These are phyloP conservation scores for Malaclemys terrapin DNA, from an alignment of 2,113 vertebrate species.

Conservation along the genomic window DNA sequence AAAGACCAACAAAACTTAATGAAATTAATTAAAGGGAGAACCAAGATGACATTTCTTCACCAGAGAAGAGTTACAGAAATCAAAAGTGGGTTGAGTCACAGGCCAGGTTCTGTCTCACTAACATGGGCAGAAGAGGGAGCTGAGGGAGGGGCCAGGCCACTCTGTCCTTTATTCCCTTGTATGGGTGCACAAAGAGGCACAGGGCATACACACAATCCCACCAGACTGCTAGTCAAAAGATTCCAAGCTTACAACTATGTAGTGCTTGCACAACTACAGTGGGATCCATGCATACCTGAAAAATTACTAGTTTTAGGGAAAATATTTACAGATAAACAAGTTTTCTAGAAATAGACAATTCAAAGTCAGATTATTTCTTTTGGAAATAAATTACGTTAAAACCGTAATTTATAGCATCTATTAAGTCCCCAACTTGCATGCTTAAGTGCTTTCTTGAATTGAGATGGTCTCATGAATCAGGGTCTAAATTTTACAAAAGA, in stretches of 20 bases:
- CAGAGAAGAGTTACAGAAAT: not conserved
- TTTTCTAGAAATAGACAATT: not conserved
- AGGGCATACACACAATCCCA: not conserved
- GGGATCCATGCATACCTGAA: not conserved
- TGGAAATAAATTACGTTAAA: not conserved
- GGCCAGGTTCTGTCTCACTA: not conserved
- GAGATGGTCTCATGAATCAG: not conserved
- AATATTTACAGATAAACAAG: not conserved
- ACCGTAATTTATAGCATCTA: not conserved
- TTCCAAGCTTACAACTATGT: not conserved
- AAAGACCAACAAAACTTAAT: not conserved
- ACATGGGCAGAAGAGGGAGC: not conserved
- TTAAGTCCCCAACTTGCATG: not conserved
- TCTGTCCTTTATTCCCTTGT: not conserved
- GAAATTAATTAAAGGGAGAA: not conserved
- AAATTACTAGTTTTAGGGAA: not conserved
- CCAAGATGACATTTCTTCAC: not conserved
- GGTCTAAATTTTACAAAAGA: not conserved
- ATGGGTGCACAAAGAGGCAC: not conserved
- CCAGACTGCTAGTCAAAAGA: not conserved
- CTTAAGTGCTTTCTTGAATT: not conserved
- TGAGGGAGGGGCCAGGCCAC: not conserved
- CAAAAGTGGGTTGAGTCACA: not conserved
- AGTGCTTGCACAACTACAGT: not conserved
- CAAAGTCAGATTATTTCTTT: not conserved